Evolutionary conservation across 1,140 invertebrate genomes (phyloP), one percentile per base, ranked within the genome.

Genomic region (Babylonia areolata): DNA sequence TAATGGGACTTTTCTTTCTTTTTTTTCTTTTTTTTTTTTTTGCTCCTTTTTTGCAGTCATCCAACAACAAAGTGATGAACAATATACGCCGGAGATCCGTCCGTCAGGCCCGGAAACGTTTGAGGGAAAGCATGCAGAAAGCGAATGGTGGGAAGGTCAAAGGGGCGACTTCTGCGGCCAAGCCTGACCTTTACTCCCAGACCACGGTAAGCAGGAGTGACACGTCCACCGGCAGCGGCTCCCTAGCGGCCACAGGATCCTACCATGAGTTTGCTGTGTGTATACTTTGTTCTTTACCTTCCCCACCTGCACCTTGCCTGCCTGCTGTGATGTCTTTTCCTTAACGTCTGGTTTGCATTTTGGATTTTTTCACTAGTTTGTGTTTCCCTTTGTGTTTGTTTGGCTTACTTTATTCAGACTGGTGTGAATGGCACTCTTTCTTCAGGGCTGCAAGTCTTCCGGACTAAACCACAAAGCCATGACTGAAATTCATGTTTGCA

Each of bases 201-300:
- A 91, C 91, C 78, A 91, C 91, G 85, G 89, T 91, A 88, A 90
- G 89, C 87, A 89, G 58, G 58, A 64, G 88, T 51, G 82, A 69
- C 51, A 51, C 58, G 31, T 75, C 51, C 69, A 84, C n/a, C 46
- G 58, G 58, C 15, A 86, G 81, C 54, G 86, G 87, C 64, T 88
- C 87, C 31, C 31, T 87, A 35, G 88, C 86, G 3, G 89, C 91
- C 33, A 89, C 82, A 42, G 88, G 87, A 87, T 84, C 90, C 23
- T 92, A 92, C 83, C 89, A 90, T 84, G 91, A 92, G 39, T 92
- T 92, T 91, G 90, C 90, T 87, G 91, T 92, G 83, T 89, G 91
- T 90, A 89, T 89, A 37, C 85, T 69, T 23, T 75, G 28, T 54
- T 86, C 54, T 86, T 75, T 33, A 15, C 20, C 42, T 28, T 75